phyloP scores from a whole-genome alignment of 1,140 invertebrate genomes.

The Drosophila guanche region DNA sequence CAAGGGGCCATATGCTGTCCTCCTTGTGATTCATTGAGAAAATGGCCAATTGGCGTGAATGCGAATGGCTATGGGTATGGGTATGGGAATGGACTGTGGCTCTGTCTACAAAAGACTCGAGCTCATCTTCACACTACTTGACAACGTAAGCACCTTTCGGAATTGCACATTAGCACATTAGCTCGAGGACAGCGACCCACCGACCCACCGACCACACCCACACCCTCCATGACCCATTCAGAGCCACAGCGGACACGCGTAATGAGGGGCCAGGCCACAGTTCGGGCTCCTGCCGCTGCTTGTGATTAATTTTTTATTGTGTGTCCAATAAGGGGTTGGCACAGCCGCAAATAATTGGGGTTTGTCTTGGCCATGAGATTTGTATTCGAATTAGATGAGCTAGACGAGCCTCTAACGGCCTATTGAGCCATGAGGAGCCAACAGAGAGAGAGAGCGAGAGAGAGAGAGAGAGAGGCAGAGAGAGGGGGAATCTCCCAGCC shows the following conservation, averaged over 20 bases:
- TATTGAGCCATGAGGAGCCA: conserved; percentile 16
- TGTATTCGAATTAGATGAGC: conserved; percentile 2
- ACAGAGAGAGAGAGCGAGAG: neutral
- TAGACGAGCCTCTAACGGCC: neutral
- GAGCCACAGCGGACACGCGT: conserved; percentile 6
- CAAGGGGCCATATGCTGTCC: conserved; percentile 66
- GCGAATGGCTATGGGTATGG: neutral
- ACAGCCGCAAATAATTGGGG: conserved; percentile 38
- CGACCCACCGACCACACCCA: neutral
- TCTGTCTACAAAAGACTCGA: neutral
- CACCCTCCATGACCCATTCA: neutral
- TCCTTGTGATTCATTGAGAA: conserved; percentile 52
- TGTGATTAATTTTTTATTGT: conserved; percentile 80
- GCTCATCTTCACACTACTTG: conserved; percentile 80
- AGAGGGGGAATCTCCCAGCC: neutral
- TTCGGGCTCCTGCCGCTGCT: conserved; percentile 6
- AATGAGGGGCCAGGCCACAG: conserved; percentile 33
- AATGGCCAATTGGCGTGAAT: conserved; percentile 66
- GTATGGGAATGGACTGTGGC: neutral
- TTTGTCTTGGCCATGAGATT: conserved; percentile 18
- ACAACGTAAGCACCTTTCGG: conserved; percentile 83
- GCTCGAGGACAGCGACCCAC: conserved; percentile 29
- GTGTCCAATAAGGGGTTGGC: conserved; percentile 1
- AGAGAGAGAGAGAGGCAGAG: neutral
- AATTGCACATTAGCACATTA: conserved; percentile 80